A percentile compares a stretch with the other conserved stretches of the same genome.
phyloP scores from a whole-genome alignment of 2,113 vertebrate genomes.

The Tragelaphus strepsiceros region DNA sequence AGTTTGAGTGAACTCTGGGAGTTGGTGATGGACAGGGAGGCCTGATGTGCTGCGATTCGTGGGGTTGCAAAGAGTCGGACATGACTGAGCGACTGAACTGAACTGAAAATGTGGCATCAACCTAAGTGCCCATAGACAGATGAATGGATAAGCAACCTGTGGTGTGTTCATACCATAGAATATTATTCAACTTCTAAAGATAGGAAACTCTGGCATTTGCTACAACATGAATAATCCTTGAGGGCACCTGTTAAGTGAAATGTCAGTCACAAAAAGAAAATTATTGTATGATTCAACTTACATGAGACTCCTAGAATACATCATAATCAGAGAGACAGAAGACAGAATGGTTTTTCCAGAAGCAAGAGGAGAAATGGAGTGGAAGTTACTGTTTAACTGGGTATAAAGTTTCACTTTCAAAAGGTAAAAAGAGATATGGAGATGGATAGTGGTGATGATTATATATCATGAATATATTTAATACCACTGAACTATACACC shows the following conservation, averaged over 20 bases:
- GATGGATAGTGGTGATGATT: background rate
- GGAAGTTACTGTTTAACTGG: background rate
- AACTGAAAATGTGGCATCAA: background rate
- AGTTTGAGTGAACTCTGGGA: accelerated
- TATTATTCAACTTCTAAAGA: background rate
- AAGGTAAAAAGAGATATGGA: background rate
- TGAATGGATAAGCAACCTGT: background rate
- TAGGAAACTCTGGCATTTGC: background rate
- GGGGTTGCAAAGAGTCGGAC: accelerated
- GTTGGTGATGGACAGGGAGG: too few species aligned
- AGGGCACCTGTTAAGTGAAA: background rate
- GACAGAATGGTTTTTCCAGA: background rate
- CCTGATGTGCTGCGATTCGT: accelerated
- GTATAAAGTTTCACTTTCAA: background rate
- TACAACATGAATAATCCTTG: background rate
- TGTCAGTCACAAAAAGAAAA: background rate
- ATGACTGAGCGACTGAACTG: too few species aligned
- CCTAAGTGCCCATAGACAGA: background rate
- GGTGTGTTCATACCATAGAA: background rate
- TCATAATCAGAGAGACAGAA: background rate
- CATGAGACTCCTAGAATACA: background rate
- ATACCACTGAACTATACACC: background rate
- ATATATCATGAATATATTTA: background rate
- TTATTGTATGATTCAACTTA: background rate
- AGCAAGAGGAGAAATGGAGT: background rate